Percentiles rank a stretch among this genome's conserved stretches.
Evolutionary conservation across 2,888 invertebrate genomes (phyloP).

Genomic region (Gortyna flavago): DNA sequence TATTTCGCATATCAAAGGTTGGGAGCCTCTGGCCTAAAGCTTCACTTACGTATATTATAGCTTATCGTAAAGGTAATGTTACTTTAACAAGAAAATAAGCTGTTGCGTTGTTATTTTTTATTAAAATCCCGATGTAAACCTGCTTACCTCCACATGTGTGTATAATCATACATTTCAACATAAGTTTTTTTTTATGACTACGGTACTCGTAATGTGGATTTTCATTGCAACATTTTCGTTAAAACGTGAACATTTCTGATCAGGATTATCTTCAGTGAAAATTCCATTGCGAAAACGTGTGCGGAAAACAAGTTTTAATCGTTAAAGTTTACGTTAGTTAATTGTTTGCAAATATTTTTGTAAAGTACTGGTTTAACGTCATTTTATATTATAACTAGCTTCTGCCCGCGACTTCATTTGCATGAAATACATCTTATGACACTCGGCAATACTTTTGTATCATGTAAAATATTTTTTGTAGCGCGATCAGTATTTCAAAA

Average conservation of each 20-base stretch:
- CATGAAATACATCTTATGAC: not conserved
- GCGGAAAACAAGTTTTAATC: not conserved
- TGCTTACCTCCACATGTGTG: not conserved
- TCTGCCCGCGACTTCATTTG: no score
- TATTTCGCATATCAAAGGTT: not conserved
- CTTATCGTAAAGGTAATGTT: conserved; percentile 39
- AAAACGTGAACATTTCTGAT: not conserved
- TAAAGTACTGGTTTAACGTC: not conserved
- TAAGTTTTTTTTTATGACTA: not conserved
- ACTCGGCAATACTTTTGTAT: not conserved
- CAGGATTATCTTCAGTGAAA: not conserved
- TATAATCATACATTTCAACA: not conserved
- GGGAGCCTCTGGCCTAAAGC: conserved; percentile 2
- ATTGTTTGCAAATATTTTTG: not conserved
- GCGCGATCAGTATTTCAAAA: no score
- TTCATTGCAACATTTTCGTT: not conserved
- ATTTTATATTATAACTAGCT: not conserved
- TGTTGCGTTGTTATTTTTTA: conserved; percentile 43
- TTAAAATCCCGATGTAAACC: conserved; percentile 22
- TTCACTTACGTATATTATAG: conserved; percentile 26
- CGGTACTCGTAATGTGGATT: no score
- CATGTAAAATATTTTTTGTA: not conserved
- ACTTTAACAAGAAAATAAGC: conserved; percentile 52
- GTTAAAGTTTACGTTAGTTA: not conserved
- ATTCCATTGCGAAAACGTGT: not conserved